Evolutionary conservation across 2,113 vertebrate genomes (phyloP).

Genomic region (Corythoichthys intestinalis): DNA sequence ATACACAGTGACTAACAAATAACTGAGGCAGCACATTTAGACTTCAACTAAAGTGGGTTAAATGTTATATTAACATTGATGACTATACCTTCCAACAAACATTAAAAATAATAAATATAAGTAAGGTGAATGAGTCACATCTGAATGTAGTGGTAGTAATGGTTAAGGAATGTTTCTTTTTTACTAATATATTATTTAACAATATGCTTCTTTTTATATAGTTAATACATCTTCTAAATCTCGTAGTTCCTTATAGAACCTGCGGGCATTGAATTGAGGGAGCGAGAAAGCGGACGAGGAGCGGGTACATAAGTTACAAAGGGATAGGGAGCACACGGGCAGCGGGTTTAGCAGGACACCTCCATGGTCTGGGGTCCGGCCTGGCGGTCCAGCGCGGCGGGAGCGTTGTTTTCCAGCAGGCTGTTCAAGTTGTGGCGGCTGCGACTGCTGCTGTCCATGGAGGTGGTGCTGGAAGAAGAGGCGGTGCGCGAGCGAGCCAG

Average conservation of each 20-base stretch:
- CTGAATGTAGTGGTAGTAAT: conserved; percentile 41
- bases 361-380: conserved; percentile 88
- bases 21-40: conserved; percentile 15
- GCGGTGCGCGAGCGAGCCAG: conserved; percentile 88
- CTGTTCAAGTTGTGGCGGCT: conserved; percentile 82
- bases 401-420: conserved; percentile 75
- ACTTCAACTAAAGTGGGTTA: conserved; percentile 20
- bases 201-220: conserved; percentile 66
- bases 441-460: conserved; percentile 81
- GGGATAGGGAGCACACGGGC: conserved; percentile 15
- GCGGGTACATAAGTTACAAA: conserved; percentile 55
- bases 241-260: conserved; percentile 55
- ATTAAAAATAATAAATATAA: conserved; percentile 60
- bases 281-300: conserved; percentile 19
- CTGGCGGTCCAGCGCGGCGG: conserved; percentile 74
- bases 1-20: conserved; percentile 14
- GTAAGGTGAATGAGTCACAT: conserved; percentile 17
- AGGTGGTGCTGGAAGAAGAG: conserved; percentile 88
- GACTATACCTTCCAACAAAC: conserved; percentile 29
- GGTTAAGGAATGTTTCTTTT: conserved; percentile 45
- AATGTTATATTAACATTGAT: conserved; percentile 14
- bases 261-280: conserved; percentile 29
- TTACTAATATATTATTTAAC: conserved; percentile 45
- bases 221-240: conserved; percentile 59
- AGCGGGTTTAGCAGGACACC: conserved; percentile 84